phyloP scores from a whole-genome alignment of 53 echinoderm and acorn worm species.

The Luidia sarsii region DNA sequence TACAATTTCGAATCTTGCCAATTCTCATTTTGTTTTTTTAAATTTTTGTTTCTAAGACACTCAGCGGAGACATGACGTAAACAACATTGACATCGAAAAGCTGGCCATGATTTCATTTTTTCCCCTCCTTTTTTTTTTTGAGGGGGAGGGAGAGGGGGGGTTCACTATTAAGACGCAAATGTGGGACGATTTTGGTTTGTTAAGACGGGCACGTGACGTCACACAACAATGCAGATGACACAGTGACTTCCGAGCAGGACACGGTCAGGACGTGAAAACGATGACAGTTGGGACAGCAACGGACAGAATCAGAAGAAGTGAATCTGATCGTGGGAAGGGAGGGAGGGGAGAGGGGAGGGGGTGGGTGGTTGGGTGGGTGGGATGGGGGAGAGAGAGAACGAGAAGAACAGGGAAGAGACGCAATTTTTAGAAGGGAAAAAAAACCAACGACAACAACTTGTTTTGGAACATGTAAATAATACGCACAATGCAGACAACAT shows the following conservation, averaged over 20 bases:
- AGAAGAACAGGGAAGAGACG: constrained; percentile 27
- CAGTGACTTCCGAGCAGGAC: constrained; percentile 36
- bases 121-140: no score
- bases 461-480: constrained; percentile 56
- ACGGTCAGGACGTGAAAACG: constrained; percentile 55
- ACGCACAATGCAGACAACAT: constrained; percentile 54
- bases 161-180: constrained; percentile 46
- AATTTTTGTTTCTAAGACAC: no score
- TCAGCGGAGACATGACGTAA: constrained; percentile 39
- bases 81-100: constrained; percentile 46
- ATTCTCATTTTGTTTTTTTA: no score
- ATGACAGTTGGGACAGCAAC: constrained; percentile 53
- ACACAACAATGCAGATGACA: constrained; percentile 49
- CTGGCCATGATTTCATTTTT: constrained; percentile 8
- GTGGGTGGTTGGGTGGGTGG: no score
- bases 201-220: constrained; percentile 38
- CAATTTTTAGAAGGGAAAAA: not conserved
- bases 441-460: no score
- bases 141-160: no score
- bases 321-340: constrained; percentile 38
- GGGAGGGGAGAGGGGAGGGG: no score
- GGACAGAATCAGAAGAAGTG: constrained; percentile 58
- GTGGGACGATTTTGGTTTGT: constrained; percentile 30
- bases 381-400: not conserved
- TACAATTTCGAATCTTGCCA: no score